Base-by-base conservation (phyloP, 2,113 vertebrate genomes). In the Bothrops jararaca region DNA sequence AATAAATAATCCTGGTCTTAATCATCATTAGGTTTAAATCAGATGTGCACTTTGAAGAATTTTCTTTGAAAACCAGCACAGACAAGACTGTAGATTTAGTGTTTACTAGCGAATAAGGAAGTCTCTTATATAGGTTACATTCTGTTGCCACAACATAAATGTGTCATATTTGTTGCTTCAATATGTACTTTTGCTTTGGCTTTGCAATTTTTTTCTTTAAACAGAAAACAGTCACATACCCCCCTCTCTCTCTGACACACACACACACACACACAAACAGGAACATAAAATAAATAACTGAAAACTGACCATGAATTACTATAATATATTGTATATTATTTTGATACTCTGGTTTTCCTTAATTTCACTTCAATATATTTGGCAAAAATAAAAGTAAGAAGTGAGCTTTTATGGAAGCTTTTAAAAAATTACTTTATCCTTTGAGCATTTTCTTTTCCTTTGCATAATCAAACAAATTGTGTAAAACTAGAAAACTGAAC, bases 391-490 rank as follows among this genome's bases (percentile, higher is more conserved):
- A 48, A 89, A n/a, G 12, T 24, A 22, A 52, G 5, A 92, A 34
- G 48, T 34, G 7, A 58, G 0, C 39, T 45, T 91, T 86, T 29
- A 26, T 86, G 54, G 12, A 48, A 15, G 2, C 3, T 74, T 58
- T n/a, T 1, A 50, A 45, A 80, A 80, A 88, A 26, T 23, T 39
- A 69, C 7, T 42, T 48, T 87, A 29, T 8, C 23, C 22, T 26
- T 57, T 54, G 24, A 64, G n/a, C 1, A 50, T 1, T 34, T 34
- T 7, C 24, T 18, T 85, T 24, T 12, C 58, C 24, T 85, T 54
- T 89, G 90, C 7, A 2, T 58, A 88, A 2, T 0, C 4, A 23
- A 50, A 57, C 91, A 80, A 92, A 89, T 0, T 0, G 52, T 34
- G 0, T 1, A 1, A 9, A 60, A 90, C 6, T 18, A 10, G 26